phyloP scores from a whole-genome alignment of 2,797 vertebrate species.

The Typhlichthys eigenmanni region DNA sequence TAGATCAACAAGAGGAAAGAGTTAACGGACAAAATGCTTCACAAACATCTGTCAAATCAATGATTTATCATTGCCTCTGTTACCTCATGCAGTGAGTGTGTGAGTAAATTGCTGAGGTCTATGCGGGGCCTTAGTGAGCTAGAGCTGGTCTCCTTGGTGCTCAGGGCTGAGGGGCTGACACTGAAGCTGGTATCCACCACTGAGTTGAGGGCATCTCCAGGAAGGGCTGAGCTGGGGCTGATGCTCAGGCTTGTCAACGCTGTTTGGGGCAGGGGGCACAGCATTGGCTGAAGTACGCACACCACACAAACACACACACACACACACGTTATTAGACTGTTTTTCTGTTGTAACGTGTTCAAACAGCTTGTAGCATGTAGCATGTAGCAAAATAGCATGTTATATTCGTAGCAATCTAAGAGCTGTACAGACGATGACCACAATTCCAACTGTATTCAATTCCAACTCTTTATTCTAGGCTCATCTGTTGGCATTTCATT shows the following conservation, averaged over 20 bases:
- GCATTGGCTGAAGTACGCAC: constrained; percentile 68
- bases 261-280: constrained; percentile 83
- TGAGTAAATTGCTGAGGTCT: neutral
- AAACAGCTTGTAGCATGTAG: neutral
- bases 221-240: constrained; percentile 88
- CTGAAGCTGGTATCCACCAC: constrained; percentile 82
- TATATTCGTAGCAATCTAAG: neutral
- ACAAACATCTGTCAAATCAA: too few species aligned
- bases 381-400: neutral
- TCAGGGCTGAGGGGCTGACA: constrained; percentile 60
- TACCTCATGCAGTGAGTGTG: neutral
- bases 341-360: neutral
- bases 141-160: constrained; percentile 73
- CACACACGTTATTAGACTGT: constrained; percentile 4
- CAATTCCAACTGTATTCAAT: too few species aligned
- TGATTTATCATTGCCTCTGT: too few species aligned
- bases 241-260: constrained; percentile 81
- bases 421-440: too few species aligned
- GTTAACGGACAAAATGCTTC: too few species aligned
- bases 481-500: too few species aligned
- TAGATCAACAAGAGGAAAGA: too few species aligned
- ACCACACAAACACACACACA: constrained; percentile 6
- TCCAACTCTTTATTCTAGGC: too few species aligned
- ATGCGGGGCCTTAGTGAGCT: constrained; percentile 76
- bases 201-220: constrained; percentile 90